Evolutionary conservation across 35 echinoderm and acorn worm genomes (phyloP).

Genomic region (Apostichopus parvimensis): DNA sequence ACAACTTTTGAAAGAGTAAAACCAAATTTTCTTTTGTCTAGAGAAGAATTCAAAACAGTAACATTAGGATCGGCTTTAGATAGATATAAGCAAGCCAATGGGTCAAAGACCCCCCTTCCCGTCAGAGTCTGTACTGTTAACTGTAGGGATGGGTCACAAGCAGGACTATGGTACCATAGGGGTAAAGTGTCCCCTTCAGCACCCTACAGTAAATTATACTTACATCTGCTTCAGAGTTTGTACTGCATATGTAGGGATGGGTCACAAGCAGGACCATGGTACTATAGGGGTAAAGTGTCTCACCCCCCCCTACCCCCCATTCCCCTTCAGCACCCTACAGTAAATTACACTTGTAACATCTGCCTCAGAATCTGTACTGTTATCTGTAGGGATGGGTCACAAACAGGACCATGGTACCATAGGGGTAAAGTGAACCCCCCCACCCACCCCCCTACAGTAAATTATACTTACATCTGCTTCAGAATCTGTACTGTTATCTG

Average conservation of each 20-base stretch:
- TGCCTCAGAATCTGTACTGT: conserved; percentile 93
- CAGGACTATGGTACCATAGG: no score
- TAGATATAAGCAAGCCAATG: no score
- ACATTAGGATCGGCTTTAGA: no score
- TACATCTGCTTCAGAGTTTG: conserved; percentile 96
- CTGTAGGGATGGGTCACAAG: neutral
- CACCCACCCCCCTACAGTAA: neutral
- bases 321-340: neutral
- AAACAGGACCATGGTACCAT: no score
- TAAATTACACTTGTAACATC: conserved; percentile 78
- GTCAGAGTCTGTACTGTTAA: neutral
- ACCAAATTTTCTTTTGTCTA: no score
- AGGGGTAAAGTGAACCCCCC: neutral
- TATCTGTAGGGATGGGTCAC: conserved; percentile 10
- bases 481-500: conserved; percentile 92
- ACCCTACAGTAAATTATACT: conserved; percentile 21
- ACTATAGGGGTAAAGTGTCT: no score
- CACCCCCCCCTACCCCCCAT: no score
- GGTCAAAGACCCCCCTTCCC: no score
- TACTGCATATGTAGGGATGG: conserved; percentile 18
- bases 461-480: conserved; percentile 89
- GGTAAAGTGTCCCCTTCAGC: neutral
- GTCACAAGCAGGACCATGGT: no score
- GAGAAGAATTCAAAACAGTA: no score
- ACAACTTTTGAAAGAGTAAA: no score